Evolutionary conservation across 2,797 vertebrate genomes (phyloP).

Genomic region (Naso thynnoides): DNA sequence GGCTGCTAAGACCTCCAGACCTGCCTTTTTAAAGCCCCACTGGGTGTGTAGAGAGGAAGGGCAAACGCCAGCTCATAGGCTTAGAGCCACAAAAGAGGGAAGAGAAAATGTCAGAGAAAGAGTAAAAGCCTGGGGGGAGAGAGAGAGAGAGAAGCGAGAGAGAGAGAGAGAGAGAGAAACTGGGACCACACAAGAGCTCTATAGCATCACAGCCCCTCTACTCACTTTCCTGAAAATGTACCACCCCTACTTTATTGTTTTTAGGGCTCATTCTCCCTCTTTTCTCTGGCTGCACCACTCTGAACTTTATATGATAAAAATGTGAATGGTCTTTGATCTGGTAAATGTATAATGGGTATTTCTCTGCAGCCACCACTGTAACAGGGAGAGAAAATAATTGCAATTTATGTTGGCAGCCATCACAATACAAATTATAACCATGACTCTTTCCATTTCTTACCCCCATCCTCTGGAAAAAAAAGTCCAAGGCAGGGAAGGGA

Average conservation of each 20-base stretch:
- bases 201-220: constrained; percentile 56
- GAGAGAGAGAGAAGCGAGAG: constrained; percentile 27
- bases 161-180: constrained; percentile 32
- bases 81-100: constrained; percentile 74
- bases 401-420: constrained; percentile 77
- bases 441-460: constrained; percentile 69
- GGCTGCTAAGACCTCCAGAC: constrained; percentile 78
- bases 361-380: constrained; percentile 58
- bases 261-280: constrained; percentile 43
- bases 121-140: constrained; percentile 55
- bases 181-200: constrained; percentile 79
- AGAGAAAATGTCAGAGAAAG: constrained; percentile 65
- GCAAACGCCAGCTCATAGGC: constrained; percentile 85
- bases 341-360: constrained; percentile 63
- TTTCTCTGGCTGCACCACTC: constrained; percentile 20
- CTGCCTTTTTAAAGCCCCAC: constrained; percentile 85
- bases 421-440: constrained; percentile 65
- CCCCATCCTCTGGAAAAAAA: constrained; percentile 59
- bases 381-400: constrained; percentile 50
- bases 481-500: constrained; percentile 37
- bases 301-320: constrained; percentile 56
- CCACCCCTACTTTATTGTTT: constrained; percentile 64
- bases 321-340: constrained; percentile 75
- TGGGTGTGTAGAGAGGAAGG: constrained; percentile 83
- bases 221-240: constrained; percentile 55